Evolutionary conservation across 1,140 invertebrate species (phyloP).

Genomic region (Saccostrea echinata): DNA sequence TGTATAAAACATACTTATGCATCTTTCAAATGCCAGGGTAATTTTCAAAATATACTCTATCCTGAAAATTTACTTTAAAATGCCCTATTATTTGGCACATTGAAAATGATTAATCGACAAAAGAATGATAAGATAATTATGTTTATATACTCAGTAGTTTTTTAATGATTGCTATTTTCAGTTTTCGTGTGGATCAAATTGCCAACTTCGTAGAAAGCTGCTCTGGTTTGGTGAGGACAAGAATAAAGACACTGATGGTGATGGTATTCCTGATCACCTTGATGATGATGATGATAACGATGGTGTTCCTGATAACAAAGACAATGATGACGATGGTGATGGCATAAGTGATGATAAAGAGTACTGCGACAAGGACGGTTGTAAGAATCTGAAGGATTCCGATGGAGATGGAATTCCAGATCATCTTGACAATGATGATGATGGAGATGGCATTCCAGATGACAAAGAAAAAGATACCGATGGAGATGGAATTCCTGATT

Average conservation of each 20-base stretch:
- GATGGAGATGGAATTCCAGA: constrained; percentile 76
- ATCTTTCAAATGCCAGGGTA: no score
- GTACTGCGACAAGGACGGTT: constrained; percentile 16
- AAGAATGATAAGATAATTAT: no score
- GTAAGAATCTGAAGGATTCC: constrained; percentile 63
- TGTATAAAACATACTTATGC: no score
- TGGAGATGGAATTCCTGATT: constrained; percentile 70
- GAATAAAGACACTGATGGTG: constrained; percentile 70
- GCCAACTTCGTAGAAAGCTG: constrained; percentile 43
- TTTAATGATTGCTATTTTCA: constrained; percentile 14
- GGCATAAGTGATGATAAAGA: constrained; percentile 72
- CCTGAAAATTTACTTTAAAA: no score
- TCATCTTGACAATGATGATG: constrained; percentile 65
- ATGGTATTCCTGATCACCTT: constrained; percentile 65
- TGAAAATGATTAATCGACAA: no score
- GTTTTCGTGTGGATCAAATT: constrained; percentile 37
- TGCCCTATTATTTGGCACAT: no score
- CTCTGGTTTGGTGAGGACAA: constrained; percentile 65
- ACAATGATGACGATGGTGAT: constrained; percentile 74
- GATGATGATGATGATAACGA: constrained; percentile 60
- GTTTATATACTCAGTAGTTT: no score
- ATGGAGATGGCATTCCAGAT: constrained; percentile 74
- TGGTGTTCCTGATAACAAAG: constrained; percentile 60
- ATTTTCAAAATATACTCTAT: no score
- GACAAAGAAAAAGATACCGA: constrained; percentile 70